Base-by-base conservation (phyloP, 2,888 invertebrate species). In the Orthosia incerta region DNA sequence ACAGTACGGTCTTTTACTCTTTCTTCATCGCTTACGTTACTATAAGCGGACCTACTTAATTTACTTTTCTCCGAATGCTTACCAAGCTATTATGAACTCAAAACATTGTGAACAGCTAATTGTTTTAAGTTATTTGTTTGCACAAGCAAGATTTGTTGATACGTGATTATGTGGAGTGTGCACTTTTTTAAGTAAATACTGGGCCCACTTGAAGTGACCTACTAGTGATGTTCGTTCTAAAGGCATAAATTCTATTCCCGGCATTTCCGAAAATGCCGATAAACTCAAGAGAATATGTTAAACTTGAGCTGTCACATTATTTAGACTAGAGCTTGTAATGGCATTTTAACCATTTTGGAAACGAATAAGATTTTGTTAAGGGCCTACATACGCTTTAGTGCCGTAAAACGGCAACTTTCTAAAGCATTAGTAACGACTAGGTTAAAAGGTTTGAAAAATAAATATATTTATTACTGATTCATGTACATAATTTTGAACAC, bases 51-150 rank as follows among this genome's bases (percentile, higher is more conserved):
- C 51, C 51, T 81, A 80, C 71, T 64, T 76, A 62, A 39, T 56
- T 66, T 31, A 57, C 4, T 13, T n/a, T 79, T 76, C 79, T 53
- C 39, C 48, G 76, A 64, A 80, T 45, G 63, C 71, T 53, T 26
- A 76, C 48, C 13, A 12, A 15, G 75, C 57, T 4, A 9, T 13
- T 39, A 15, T 12, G 59, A 48, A 71, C 26, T 48, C 11, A 45
- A 57, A 69, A 79, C 76, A 80, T 66, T 76, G 63, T 48, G 31
- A 5, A 31, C 13, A 61, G 20, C 65, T 51, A 68, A 74, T 74
- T 66, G 79, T 77, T 77, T 45, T 16, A 57, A 62, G 53, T 78
- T 77, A 76, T 77, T 79, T 50, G 56, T 56, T 62, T 15, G 51
- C 12, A 5, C 16, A 67, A 16, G 57, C 74, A 74, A 23, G 48